A percentile compares a stretch with the other conserved stretches of the same genome.
phyloP scores from a whole-genome alignment of 2,797 vertebrate species.

The Champsocephalus gunnari region DNA sequence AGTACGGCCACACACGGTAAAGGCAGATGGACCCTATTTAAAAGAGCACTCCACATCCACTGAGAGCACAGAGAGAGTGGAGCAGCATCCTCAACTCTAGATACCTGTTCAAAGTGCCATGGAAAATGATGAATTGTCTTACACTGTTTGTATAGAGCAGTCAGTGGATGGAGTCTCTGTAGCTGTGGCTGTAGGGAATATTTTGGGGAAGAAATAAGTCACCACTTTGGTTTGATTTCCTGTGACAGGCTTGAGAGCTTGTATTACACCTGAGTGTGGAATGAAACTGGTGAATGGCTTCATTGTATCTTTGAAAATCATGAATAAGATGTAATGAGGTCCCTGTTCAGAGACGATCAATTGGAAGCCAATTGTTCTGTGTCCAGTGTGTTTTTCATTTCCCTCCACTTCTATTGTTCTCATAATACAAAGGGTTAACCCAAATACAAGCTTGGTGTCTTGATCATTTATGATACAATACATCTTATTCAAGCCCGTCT shows the following conservation, averaged over 20 bases:
- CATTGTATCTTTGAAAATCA: constrained; percentile 41
- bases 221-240: constrained; percentile 50
- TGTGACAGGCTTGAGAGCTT: constrained; percentile 54
- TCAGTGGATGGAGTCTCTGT: constrained; percentile 54
- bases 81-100: constrained; percentile 19
- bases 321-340: constrained; percentile 42
- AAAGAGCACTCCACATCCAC: constrained; percentile 2
- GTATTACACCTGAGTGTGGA: constrained; percentile 40
- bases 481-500: constrained; percentile 17
- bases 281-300: constrained; percentile 28
- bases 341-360: constrained; percentile 39
- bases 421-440: neutral
- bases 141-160: constrained; percentile 63
- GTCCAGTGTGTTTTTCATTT: constrained; percentile 7
- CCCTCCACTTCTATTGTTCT: constrained; percentile 31
- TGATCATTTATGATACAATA: constrained; percentile 28
- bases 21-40: neutral
- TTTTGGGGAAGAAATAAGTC: constrained; percentile 66
- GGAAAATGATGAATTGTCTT: constrained; percentile 68
- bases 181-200: constrained; percentile 63
- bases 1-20: neutral
- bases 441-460: constrained; percentile 28
- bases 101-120: constrained; percentile 65
- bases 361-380: constrained; percentile 21
- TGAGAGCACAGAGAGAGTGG: constrained; percentile 28